These are phyloP conservation scores for Struthidea cinerea DNA, from an alignment of 2,113 vertebrate species.

Conservation along the genomic window DNA sequence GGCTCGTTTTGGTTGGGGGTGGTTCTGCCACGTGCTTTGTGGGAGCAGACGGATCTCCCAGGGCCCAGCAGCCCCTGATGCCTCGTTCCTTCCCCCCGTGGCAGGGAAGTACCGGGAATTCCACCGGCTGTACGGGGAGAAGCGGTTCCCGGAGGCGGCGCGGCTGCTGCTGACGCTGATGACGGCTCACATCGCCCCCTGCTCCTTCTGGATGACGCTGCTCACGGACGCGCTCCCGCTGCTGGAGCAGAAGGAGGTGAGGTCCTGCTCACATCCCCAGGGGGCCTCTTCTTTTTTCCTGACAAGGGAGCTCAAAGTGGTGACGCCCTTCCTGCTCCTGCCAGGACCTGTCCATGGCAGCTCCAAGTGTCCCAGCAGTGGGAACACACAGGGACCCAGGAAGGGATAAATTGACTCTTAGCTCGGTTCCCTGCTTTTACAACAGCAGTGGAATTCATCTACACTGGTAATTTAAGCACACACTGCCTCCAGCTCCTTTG, in stretches of 20 bases:
- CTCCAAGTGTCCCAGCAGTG: not conserved
- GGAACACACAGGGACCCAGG: not conserved
- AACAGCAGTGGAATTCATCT: not conserved
- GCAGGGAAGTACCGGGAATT: constrained; percentile 93
- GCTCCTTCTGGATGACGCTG: constrained; percentile 94
- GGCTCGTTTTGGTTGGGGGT: accelerated
- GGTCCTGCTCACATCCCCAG: not conserved
- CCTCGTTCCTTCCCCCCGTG: not conserved
- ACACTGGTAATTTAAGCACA: not conserved
- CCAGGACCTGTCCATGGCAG: not conserved
- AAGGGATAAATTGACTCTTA: not conserved
- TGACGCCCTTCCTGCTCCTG: not conserved
- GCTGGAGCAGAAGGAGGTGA: constrained; percentile 92
- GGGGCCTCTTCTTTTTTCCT: accelerated
- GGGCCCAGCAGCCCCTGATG: not conserved
- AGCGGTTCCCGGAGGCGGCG: constrained; percentile 82
- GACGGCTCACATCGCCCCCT: constrained; percentile 92
- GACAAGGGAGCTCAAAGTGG: not conserved
- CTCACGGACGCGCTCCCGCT: constrained; percentile 91
- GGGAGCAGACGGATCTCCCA: not conserved
- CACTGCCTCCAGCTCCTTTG: not conserved
- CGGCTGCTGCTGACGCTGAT: constrained; percentile 89
- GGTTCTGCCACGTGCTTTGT: not conserved
- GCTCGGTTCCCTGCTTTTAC: not conserved
- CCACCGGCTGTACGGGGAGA: constrained; percentile 89